A percentile compares a stretch with the other conserved stretches of the same genome.
These are phyloP conservation scores for Xestia rhomboidea DNA, from an alignment of 2,888 invertebrate genomes.

Conservation along the genomic window DNA sequence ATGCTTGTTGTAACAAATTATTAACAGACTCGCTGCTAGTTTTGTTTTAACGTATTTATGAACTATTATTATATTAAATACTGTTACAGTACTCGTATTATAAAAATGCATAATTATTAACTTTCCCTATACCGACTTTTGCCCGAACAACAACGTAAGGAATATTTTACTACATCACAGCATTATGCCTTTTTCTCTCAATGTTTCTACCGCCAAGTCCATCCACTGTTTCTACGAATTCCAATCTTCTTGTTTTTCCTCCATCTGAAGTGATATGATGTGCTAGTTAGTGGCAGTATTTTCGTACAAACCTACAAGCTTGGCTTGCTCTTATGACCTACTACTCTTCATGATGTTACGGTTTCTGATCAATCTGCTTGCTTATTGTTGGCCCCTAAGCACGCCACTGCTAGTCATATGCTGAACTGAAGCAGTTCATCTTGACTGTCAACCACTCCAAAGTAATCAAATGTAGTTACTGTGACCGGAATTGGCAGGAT, in stretches of 20 bases:
- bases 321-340: too few relatives aligned
- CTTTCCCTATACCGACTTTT: background rate
- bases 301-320: too few relatives aligned
- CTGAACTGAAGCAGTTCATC: background rate
- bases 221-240: background rate
- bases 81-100: background rate
- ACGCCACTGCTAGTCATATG: background rate
- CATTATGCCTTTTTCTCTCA: too few relatives aligned
- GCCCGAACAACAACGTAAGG: too few relatives aligned
- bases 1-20: conserved; percentile 27
- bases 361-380: too few relatives aligned
- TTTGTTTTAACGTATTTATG: conserved; percentile 8
- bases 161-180: background rate
- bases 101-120: background rate
- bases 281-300: too few relatives aligned
- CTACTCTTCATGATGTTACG: too few relatives aligned
- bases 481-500: background rate
- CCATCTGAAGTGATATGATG: background rate
- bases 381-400: too few relatives aligned
- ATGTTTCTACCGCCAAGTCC: background rate
- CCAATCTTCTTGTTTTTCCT: background rate
- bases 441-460: background rate
- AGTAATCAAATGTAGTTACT: background rate
- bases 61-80: background rate
- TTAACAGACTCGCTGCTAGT: conserved; percentile 15